These are phyloP conservation scores for Tholera decimalis DNA, from an alignment of 2,888 invertebrate species.

Conservation along the genomic window DNA sequence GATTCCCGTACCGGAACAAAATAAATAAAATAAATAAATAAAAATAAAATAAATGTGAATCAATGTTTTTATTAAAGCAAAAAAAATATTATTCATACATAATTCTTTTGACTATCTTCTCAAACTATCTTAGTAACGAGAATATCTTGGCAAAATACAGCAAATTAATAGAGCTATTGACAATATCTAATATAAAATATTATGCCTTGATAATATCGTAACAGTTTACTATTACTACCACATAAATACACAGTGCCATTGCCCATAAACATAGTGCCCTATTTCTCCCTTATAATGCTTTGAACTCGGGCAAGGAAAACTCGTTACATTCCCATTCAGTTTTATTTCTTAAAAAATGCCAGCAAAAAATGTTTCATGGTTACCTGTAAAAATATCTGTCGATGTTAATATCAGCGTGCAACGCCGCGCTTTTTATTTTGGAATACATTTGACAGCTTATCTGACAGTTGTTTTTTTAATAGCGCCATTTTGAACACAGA, in stretches of 20 bases:
- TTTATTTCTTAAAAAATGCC: slow-evolving; percentile 8
- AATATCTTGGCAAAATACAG: slow-evolving; percentile 1
- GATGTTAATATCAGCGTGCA: slow-evolving; percentile 42
- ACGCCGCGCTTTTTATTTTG: slow-evolving; percentile 51
- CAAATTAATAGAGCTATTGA: slow-evolving; percentile 30
- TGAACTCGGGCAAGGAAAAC: slow-evolving; percentile 4
- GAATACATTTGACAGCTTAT: slow-evolving; percentile 65
- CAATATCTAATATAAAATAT: slow-evolving; percentile 32
- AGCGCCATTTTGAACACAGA: slow-evolving; percentile 55
- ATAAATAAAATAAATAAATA: no score
- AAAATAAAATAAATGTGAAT: no score
- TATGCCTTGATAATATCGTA: slow-evolving; percentile 37
- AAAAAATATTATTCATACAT: no score
- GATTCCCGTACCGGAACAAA: no score
- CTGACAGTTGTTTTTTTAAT: slow-evolving; percentile 61
- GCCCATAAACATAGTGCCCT: slow-evolving; percentile 38
- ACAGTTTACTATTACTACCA: slow-evolving; percentile 39
- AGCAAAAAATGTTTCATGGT: slow-evolving; percentile 11
- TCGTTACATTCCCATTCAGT: background rate
- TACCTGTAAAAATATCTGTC: slow-evolving; percentile 47
- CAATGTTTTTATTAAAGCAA: no score
- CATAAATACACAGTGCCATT: slow-evolving; percentile 36
- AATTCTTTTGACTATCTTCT: no score
- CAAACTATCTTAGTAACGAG: slow-evolving; percentile 14
- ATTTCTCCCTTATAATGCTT: slow-evolving; percentile 17